Base-by-base conservation (phyloP, 2,888 invertebrate genomes). In the Folsomia candida region DNA sequence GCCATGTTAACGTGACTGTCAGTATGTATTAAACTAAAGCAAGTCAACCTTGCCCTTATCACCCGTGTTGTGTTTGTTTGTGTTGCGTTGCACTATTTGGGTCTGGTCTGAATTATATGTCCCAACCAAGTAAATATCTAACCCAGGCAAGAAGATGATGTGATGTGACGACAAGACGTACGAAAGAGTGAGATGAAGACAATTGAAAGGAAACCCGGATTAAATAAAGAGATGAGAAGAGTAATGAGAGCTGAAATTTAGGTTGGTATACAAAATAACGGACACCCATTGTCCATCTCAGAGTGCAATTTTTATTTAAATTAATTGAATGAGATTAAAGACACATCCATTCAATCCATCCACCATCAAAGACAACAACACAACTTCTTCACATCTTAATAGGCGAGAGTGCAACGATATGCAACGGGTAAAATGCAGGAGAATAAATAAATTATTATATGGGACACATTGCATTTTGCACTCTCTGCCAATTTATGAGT, bases 121-220 rank as follows among this genome's bases (percentile, higher is more conserved):
- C 37, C 37, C 37, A 14, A 9, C 37, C 6, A 9, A 37, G 4
- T 37, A 37, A 14, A 37, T 37, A n/a, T n/a, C n/a, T 37, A 14
- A 37, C 37, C 6, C 37, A 37, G n/a, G n/a, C n/a, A n/a, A n/a
- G n/a, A n/a, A n/a, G n/a, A n/a, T n/a, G n/a, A n/a, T n/a, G n/a
- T n/a, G n/a, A n/a, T n/a, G n/a, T n/a, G n/a, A n/a, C n/a, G n/a
- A n/a, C n/a, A n/a, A n/a, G n/a, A n/a, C n/a, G n/a, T n/a, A 37
- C 37, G 37, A 37, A 37, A 37, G 37, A 37, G 37, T 37, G 37
- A 37, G 37, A 37, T n/a, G 18, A 26, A 62, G 29, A 64, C 63
- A 64, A 64, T 64, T 64, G 63, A 64, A 64, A 64, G 63, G 63
- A 64, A 64, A 64, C 47, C 47, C 24, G 59, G 59, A 59, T 59